Conservation (phyloP, 2,797 vertebrate species). For the Lagodon rhomboides region DNA sequence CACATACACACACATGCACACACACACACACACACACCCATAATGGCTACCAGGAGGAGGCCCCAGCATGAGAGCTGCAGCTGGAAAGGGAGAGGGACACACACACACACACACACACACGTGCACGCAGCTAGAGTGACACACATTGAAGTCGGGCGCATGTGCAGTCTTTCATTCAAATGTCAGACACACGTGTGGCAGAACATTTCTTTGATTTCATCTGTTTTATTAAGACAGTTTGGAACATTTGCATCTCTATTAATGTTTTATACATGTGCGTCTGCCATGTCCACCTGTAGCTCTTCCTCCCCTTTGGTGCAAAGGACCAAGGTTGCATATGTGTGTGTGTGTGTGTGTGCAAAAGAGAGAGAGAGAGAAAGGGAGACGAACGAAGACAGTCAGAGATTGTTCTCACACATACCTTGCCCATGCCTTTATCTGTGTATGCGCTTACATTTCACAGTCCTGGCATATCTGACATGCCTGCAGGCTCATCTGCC, state of each 20-base stretch:
- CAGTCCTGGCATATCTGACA: constrained; percentile 52
- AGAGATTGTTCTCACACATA: constrained; percentile 31
- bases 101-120: constrained; percentile 14
- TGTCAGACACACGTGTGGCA: constrained; percentile 68
- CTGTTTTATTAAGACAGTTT: constrained; percentile 19
- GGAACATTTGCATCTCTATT: constrained; percentile 44
- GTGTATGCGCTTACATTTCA: constrained; percentile 43
- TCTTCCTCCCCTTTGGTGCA: constrained; percentile 19
- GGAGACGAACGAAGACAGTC: not conserved
- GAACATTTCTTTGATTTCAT: constrained; percentile 33
- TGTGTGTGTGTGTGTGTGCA: constrained; percentile 1
- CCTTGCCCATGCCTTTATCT: constrained; percentile 39
- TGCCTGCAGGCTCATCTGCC: constrained; percentile 59
- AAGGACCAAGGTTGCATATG: not conserved
- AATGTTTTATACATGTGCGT: constrained; percentile 9
- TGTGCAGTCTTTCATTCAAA: constrained; percentile 62
- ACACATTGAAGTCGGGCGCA: constrained; percentile 56
- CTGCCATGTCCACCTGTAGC: constrained; percentile 70
- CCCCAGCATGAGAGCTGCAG: constrained; percentile 83
- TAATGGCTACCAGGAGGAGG: constrained; percentile 90
- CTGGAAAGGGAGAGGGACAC: constrained; percentile 74
- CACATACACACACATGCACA: constrained; percentile 80
- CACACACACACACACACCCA: constrained; percentile 64
- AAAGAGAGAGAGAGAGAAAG: not conserved
- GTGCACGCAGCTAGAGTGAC: constrained; percentile 37